A percentile compares a stretch with the other conserved stretches of the same genome.
Conservation (phyloP, 2,113 vertebrate species). For the Heteronetta atricapilla region DNA sequence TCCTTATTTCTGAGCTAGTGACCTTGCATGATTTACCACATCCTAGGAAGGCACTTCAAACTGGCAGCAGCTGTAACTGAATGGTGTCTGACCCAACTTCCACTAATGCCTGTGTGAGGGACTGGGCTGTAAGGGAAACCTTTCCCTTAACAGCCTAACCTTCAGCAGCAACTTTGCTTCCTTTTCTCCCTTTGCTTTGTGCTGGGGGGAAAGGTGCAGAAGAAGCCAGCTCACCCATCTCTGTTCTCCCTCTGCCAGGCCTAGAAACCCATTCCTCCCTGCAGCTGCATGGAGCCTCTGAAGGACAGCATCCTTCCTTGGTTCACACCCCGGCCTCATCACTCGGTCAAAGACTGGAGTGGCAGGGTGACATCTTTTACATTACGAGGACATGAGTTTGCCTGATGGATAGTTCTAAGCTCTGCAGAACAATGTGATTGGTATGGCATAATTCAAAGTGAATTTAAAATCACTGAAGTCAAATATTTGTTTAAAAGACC, state of each 20-base stretch:
- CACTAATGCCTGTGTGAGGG: not conserved
- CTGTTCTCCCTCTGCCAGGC: not conserved
- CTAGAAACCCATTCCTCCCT: not conserved
- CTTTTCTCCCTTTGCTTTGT: not conserved
- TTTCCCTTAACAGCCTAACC: not conserved
- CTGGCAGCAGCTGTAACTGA: not conserved
- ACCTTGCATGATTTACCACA: not conserved
- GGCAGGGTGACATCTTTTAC: not conserved
- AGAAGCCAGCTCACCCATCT: not conserved
- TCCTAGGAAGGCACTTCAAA: not conserved
- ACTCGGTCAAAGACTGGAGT: fast-evolving
- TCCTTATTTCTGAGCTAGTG: not conserved
- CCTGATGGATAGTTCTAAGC: not conserved
- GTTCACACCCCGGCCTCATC: not conserved
- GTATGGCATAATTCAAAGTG: not conserved
- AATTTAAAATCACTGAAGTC: not conserved
- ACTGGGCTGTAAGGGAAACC: not conserved
- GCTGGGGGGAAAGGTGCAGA: not conserved
- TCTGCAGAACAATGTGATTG: not conserved
- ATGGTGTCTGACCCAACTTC: not conserved
- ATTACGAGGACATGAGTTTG: not conserved
- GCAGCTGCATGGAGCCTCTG: not conserved
- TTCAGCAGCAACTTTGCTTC: not conserved
- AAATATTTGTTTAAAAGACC: not conserved
- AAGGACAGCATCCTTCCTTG: too few relatives aligned